These are phyloP conservation scores for Sebastes matsubarae DNA, from an alignment of 2,797 vertebrate species.

Conservation along the genomic window DNA sequence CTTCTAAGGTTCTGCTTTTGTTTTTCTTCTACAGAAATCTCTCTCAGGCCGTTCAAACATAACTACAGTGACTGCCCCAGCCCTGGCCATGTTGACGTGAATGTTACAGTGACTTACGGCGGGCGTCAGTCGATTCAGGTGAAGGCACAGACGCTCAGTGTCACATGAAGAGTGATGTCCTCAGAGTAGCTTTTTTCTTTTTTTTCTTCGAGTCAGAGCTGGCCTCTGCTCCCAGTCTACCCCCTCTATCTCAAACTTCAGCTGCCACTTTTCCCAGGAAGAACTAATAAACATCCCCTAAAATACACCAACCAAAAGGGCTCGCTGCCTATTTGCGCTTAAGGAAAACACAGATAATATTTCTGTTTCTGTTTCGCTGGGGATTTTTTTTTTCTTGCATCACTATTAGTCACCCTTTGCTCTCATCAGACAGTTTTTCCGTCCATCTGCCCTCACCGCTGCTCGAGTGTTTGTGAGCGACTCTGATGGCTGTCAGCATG, in stretches of 20 bases:
- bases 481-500: slow-evolving; percentile 90
- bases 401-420: slow-evolving; percentile 51
- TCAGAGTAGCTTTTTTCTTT: slow-evolving; percentile 46
- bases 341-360: slow-evolving; percentile 27
- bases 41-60: slow-evolving; percentile 11
- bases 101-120: slow-evolving; percentile 33
- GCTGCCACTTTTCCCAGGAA: slow-evolving; percentile 73
- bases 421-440: slow-evolving; percentile 46
- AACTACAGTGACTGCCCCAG: slow-evolving; percentile 34
- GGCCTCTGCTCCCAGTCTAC: slow-evolving; percentile 69
- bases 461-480: slow-evolving; percentile 30
- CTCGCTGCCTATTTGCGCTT: slow-evolving; percentile 24
- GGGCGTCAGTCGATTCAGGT: slow-evolving; percentile 39
- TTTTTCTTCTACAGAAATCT: slow-evolving; percentile 18
- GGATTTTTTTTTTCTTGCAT: slow-evolving; percentile 37
- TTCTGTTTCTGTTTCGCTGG: slow-evolving; percentile 30
- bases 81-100: slow-evolving; percentile 74
- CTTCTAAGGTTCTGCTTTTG: slow-evolving; percentile 55
- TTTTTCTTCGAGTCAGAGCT: slow-evolving; percentile 66
- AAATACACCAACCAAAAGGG: slow-evolving; percentile 52
- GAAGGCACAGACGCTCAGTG: slow-evolving; percentile 24
- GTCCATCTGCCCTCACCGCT: slow-evolving; percentile 8
- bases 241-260: slow-evolving; percentile 66
- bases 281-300: slow-evolving; percentile 56
- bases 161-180: slow-evolving; percentile 71